Percentiles rank a stretch among this genome's conserved stretches.
Evolutionary conservation across 2,888 invertebrate genomes (phyloP).

Genomic region (Allophyes oxyacanthae): DNA sequence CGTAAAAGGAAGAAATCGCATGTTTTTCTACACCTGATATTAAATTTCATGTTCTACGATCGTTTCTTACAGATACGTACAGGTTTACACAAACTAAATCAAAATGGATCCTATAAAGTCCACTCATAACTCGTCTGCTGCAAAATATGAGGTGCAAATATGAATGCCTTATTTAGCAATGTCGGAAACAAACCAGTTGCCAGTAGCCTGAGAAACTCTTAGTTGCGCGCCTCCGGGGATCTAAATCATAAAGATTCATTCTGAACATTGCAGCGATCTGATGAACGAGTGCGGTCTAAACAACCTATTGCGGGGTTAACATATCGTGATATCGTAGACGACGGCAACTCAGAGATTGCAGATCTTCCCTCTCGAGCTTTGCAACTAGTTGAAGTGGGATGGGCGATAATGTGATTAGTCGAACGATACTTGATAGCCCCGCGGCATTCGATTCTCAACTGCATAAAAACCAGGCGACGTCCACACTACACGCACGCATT

Average conservation of each 20-base stretch:
- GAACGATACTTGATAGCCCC: conserved; percentile 74
- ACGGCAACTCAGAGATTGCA: conserved; percentile 63
- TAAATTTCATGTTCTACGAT: conserved; percentile 47
- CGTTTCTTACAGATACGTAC: conserved; percentile 34
- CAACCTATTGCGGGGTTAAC: conserved; percentile 61
- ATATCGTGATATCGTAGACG: conserved; percentile 63
- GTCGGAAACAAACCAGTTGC: conserved; percentile 82
- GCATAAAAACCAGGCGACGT: conserved; percentile 80
- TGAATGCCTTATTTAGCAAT: conserved; percentile 82
- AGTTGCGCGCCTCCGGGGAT: conserved; percentile 70
- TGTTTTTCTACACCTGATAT: conserved; percentile 38
- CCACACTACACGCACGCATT: conserved; percentile 71
- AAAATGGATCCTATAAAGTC: conserved; percentile 68
- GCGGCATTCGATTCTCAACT: conserved; percentile 69
- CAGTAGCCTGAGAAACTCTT: conserved; percentile 84
- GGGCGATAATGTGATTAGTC: conserved; percentile 71
- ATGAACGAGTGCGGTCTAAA: conserved; percentile 73
- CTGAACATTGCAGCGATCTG: conserved; percentile 74
- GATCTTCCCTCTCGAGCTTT: conserved; percentile 66
- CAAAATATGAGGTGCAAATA: conserved; percentile 82
- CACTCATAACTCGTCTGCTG: conserved; percentile 61
- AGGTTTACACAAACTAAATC: conserved; percentile 65
- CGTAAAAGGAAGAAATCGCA: conserved; percentile 21
- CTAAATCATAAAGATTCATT: conserved; percentile 84
- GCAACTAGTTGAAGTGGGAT: conserved; percentile 68